Evolutionary conservation across 2,797 vertebrate genomes (phyloP).

Genomic region (Tokudaia tokunoshimensis): DNA sequence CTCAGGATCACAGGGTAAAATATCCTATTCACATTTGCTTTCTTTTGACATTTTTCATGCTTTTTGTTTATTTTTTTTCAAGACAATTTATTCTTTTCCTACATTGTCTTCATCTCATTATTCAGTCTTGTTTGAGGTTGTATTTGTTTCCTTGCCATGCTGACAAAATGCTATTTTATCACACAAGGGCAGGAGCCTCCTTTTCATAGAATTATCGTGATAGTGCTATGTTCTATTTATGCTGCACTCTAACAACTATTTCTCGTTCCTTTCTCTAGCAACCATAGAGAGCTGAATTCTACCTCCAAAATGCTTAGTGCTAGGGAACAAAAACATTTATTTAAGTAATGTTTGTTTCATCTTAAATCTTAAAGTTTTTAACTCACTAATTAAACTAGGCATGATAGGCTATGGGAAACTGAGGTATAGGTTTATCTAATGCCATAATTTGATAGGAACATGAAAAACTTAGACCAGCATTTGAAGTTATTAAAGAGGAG

Average conservation of each 20-base stretch:
- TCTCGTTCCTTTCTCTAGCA: constrained; percentile 56
- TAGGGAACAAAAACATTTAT: constrained; percentile 6
- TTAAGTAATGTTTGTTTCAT: constrained; percentile 56
- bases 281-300: constrained; percentile 10
- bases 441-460: constrained; percentile 23
- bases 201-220: constrained; percentile 45
- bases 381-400: constrained; percentile 4
- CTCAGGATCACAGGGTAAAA: constrained; percentile 21
- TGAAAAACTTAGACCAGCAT: constrained; percentile 40
- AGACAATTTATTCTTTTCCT: constrained; percentile 27
- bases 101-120: constrained; percentile 38
- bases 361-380: constrained; percentile 19
- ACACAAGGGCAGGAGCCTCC: neutral
- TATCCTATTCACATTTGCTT: constrained; percentile 51
- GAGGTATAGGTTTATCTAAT: constrained; percentile 41
- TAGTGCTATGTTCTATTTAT: neutral
- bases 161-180: constrained; percentile 41
- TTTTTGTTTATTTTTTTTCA: constrained; percentile 40
- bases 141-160: constrained; percentile 13
- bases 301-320: constrained; percentile 18
- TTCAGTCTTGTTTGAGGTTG: constrained; percentile 13
- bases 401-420: neutral
- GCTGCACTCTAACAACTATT: constrained; percentile 14
- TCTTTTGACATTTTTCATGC: neutral
- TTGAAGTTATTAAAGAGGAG: constrained; percentile 29